Evolutionary conservation across 1,140 invertebrate species (phyloP).

Genomic region (Ditylenchus dipsaci): DNA sequence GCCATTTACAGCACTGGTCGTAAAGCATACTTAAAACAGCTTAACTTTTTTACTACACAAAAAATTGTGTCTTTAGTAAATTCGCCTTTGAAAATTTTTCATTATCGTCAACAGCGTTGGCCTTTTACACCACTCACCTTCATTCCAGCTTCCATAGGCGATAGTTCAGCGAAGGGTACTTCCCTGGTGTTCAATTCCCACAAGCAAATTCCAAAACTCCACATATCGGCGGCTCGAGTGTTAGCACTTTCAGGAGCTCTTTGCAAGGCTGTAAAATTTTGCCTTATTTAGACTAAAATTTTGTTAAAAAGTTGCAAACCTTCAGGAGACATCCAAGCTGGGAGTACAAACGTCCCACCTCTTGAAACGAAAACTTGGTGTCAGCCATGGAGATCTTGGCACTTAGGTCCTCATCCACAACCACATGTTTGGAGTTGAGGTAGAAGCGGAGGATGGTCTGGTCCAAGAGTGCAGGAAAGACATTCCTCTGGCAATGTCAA

Average conservation of each 20-base stretch:
- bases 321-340: constrained; percentile 97
- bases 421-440: constrained; percentile 90
- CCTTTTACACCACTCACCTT: too few species aligned
- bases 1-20: too few species aligned
- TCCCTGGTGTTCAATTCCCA: constrained; percentile 95
- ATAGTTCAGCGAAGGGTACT: constrained; percentile 90
- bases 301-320: constrained; percentile 59
- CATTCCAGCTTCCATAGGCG: constrained; percentile 98
- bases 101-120: too few species aligned
- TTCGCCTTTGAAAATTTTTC: too few species aligned
- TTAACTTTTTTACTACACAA: too few species aligned
- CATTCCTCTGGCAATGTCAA: constrained; percentile 91
- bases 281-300: too few species aligned
- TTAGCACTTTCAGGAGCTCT: constrained; percentile 83
- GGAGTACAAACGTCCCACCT: constrained; percentile 83
- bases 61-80: too few species aligned
- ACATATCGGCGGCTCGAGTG: constrained; percentile 94
- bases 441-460: constrained; percentile 77
- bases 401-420: constrained; percentile 93
- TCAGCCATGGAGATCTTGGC: constrained; percentile 98
- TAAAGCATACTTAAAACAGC: too few species aligned
- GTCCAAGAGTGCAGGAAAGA: constrained; percentile 90
- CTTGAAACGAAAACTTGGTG: constrained; percentile 96
- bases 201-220: constrained; percentile 92
- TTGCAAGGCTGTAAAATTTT: constrained; percentile 75